Percentiles rank a stretch among this genome's conserved stretches.
These are phyloP conservation scores for Epicauta chinensis DNA, from an alignment of 1,140 invertebrate species.

Conservation along the genomic window DNA sequence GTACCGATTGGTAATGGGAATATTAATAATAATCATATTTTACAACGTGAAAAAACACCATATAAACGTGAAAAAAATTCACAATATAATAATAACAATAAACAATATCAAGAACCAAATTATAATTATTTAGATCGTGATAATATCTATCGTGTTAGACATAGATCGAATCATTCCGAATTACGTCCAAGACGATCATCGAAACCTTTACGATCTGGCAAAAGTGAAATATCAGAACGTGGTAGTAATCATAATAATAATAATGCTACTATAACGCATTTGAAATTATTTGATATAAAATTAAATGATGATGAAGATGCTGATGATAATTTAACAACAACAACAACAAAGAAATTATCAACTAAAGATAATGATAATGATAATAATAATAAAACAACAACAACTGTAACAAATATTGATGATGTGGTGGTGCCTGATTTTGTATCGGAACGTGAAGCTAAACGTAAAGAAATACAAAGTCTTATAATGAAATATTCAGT, in stretches of 20 bases:
- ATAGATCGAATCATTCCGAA: slow-evolving; percentile 40
- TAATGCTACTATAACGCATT: slow-evolving; percentile 32
- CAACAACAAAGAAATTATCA: neutral
- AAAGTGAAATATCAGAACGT: slow-evolving; percentile 47
- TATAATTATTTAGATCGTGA: slow-evolving; percentile 37
- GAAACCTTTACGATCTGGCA: slow-evolving; percentile 46
- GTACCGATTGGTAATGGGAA: slow-evolving; percentile 18
- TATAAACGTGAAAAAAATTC: slow-evolving; percentile 21
- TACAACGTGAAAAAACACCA: slow-evolving; percentile 52
- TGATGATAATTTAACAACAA: neutral
- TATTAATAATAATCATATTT: slow-evolving; percentile 12
- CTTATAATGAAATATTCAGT: slow-evolving; percentile 71
- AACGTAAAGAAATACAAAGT: slow-evolving; percentile 72
- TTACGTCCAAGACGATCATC: slow-evolving; percentile 40
- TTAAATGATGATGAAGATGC: slow-evolving; percentile 9
- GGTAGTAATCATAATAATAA: too few relatives aligned
- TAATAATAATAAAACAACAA: slow-evolving; percentile 46
- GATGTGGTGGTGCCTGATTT: slow-evolving; percentile 46
- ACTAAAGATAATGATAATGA: slow-evolving; percentile 33
- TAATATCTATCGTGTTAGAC: slow-evolving; percentile 31
- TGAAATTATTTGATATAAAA: slow-evolving; percentile 46
- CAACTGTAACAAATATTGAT: neutral
- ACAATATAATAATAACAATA: neutral
- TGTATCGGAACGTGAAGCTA: slow-evolving; percentile 62
- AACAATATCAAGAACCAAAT: slow-evolving; percentile 33